These are phyloP conservation scores for Gymnothorax javanicus DNA, from an alignment of 2,797 vertebrate species.

Conservation along the genomic window DNA sequence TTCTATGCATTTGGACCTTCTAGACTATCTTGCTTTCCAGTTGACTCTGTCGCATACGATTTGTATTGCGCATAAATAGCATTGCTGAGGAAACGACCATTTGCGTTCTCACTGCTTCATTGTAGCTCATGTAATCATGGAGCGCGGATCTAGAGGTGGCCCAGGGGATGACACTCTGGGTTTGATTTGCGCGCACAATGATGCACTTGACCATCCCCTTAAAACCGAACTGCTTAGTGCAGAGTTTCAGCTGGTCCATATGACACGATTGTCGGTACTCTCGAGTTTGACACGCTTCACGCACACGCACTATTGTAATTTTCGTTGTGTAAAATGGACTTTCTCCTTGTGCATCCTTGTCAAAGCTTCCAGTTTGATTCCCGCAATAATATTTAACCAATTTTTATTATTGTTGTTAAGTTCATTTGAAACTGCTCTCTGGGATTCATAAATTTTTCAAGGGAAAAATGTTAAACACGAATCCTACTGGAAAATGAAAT, in stretches of 20 bases:
- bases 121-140: not conserved
- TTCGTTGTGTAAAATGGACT: not conserved
- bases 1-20: not conserved
- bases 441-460: not conserved
- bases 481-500: not conserved
- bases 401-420: not conserved
- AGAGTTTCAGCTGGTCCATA: constrained; percentile 27
- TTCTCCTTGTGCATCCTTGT: not conserved
- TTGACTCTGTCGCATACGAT: not conserved
- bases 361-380: not conserved
- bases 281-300: not conserved
- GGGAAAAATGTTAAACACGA: not conserved
- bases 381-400: not conserved
- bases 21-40: not conserved
- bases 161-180: not conserved
- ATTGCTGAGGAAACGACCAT: not conserved
- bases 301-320: not conserved
- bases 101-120: not conserved
- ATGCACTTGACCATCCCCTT: not conserved
- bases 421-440: not conserved
- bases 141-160: not conserved
- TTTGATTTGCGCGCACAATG: constrained; percentile 14
- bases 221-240: constrained; percentile 10
- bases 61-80: not conserved
- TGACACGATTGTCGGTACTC: constrained; percentile 11